Conservation (phyloP, 2,888 invertebrate species). For the Eumerus sabulonum region DNA sequence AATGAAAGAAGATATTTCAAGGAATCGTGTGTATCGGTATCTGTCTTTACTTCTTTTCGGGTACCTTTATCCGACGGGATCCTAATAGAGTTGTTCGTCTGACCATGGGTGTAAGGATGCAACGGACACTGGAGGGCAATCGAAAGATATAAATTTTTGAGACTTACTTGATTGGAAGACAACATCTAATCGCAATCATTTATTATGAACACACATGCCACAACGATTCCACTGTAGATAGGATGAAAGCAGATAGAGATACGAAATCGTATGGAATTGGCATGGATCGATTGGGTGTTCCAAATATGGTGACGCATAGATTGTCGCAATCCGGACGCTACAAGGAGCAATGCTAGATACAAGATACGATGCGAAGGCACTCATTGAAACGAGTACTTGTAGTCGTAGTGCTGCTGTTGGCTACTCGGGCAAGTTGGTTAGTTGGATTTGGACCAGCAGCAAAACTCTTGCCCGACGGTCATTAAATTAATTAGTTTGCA, state of each 20-base stretch:
- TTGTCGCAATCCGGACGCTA: conserved; percentile 50
- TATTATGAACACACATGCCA: conserved; percentile 31
- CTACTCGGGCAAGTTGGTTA: not conserved
- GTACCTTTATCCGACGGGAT: too few species aligned
- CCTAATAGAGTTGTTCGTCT: conserved; percentile 66
- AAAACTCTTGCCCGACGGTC: conserved; percentile 43
- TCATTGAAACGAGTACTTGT: too few species aligned
- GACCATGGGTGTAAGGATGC: conserved; percentile 15
- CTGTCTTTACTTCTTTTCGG: not conserved
- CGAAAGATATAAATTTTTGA: conserved; percentile 55
- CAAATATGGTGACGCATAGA: conserved; percentile 53
- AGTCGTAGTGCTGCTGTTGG: too few species aligned
- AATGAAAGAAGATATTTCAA: conserved; percentile 56
- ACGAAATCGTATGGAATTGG: too few species aligned
- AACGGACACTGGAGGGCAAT: conserved; percentile 49
- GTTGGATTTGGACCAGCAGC: conserved; percentile 30
- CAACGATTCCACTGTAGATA: not conserved
- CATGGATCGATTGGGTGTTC: conserved; percentile 53
- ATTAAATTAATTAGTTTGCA: conserved; percentile 69
- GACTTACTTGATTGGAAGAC: conserved; percentile 54
- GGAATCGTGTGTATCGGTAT: conserved; percentile 51
- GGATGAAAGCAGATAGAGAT: not conserved
- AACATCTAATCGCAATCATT: conserved; percentile 51
- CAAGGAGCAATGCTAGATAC: conserved; percentile 19
- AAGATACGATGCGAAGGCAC: conserved; percentile 20